Base-by-base conservation (phyloP, 2,888 invertebrate species). In the Nomada flava region DNA sequence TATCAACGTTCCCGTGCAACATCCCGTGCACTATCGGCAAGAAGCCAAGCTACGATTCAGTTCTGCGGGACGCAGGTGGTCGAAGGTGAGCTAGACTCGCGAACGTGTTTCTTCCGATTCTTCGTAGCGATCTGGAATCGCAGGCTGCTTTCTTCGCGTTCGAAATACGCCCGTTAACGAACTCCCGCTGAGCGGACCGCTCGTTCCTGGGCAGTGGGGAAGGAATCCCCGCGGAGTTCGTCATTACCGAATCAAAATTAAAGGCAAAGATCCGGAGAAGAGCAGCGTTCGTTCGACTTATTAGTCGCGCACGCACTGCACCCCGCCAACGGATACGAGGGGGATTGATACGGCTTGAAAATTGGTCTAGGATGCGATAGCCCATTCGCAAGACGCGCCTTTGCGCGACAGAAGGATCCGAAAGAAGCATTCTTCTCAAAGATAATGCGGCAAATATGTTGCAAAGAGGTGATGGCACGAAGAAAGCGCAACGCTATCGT, bases 171-270 rank as follows among this genome's bases (percentile, higher is more conserved):
- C 67, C 81, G 71, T 84, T 91, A 90, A 91, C 89, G 91, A 90
- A 89, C 91, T 86, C 90, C 89, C 78, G 90, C 89, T 86, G 90
- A n/a, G 86, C 76, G 79, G 77, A 69, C 62, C 81, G 83, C 79
- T 80, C 89, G 85, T 88, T 89, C 83, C 87, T 63, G 79, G 80
- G 79, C 80, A 71, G 64, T 55, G 82, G 76, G 75, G 42, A 75
- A 72, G 79, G 88, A 84, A 89, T 82, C 90, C 91, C 89, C 85
- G 89, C 73, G 64, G 91, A 64, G 89, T 82, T 79, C 89, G 84
- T 89, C 90, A 91, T 91, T 91, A 91, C 88, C 87, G 89, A 90
- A 89, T 90, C 90, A 91, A 90, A 91, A 90, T 91, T 90, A 88
- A 90, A 90, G 86, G 79, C 83, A 83, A 86, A 83, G 81, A 85